Base-by-base conservation (phyloP, 2,888 invertebrate species). In the Drosophila fulvimacula region DNA sequence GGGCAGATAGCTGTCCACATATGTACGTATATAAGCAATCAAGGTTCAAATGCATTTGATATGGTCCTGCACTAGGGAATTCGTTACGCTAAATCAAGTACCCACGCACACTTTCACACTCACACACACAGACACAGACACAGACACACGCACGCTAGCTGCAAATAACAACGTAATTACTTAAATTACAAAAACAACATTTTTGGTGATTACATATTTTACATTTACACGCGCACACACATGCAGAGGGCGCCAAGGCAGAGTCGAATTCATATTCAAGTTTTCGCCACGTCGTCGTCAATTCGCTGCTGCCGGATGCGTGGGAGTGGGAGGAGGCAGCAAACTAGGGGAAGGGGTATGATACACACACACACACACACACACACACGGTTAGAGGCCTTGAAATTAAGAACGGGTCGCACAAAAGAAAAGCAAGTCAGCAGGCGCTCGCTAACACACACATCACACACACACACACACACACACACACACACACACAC, bases 401-500 rank as follows among this genome's bases (percentile, higher is more conserved):
- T 79, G 80, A 67, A 76, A 73, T 66, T 53, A 73, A 70, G 65
- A 62, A 55, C 60, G 41, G 42, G 38, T 36, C 62, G 48, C 52
- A 75, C 76, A 81, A 77, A 73, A 56, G 83, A 82, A 82, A 81
- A 70, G 82, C 88, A 86, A 82, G 82, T 82, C 82, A 82, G 87
- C 88, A 82, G 81, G 84, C 87, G 69, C 59, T 76, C 46, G 65
- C 51, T 55, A 67, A 68, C 55, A 61, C 48, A 48, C 46, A 53
- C 52, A 42, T n/a, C 66, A 41, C 55, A 53, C 60, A 52, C 36
- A 36, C 39, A 41, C n/a, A 48, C 46, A 53, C 52, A 42, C 66
- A 41, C 55, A 53, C 60, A 52, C 36, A 36, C 39, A 41, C n/a
- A n/a, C n/a, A n/a, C n/a, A n/a, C n/a, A 53, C 49, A 57, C 52